Percentiles rank a stretch among this genome's conserved stretches.
Evolutionary conservation across 2,797 vertebrate species (phyloP).

Genomic region (Sciaenops ocellatus): DNA sequence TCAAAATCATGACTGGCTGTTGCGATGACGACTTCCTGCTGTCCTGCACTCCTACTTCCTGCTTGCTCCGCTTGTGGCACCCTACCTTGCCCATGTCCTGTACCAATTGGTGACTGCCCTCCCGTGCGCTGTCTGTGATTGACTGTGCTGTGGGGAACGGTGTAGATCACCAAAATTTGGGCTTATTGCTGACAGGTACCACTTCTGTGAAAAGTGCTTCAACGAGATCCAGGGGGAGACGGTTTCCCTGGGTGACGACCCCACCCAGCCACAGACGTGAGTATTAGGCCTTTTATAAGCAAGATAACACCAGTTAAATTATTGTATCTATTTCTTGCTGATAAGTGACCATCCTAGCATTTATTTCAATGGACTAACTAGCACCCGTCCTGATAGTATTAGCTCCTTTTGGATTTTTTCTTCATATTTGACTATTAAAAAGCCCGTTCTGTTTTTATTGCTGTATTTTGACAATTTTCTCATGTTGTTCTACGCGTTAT

Average conservation of each 20-base stretch:
- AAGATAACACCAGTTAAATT: background rate
- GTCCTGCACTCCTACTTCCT: conserved; percentile 84
- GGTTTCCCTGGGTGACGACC: conserved; percentile 98
- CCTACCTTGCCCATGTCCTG: conserved; percentile 88
- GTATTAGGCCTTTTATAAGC: conserved; percentile 66
- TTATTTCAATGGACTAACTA: background rate
- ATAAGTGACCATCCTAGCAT: background rate
- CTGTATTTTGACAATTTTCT: background rate
- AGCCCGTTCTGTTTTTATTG: background rate
- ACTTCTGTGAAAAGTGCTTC: conserved; percentile 99
- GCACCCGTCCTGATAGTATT: background rate
- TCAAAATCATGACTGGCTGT: conserved; percentile 85
- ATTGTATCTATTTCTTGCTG: background rate
- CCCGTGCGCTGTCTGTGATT: conserved; percentile 91
- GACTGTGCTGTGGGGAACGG: conserved; percentile 93
- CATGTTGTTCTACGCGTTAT: background rate
- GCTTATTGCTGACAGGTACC: conserved; percentile 99
- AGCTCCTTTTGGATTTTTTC: too few relatives aligned
- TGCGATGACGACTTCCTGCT: conserved; percentile 83
- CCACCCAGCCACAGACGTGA: conserved; percentile 99
- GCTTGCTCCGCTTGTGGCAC: conserved; percentile 88
- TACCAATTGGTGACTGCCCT: conserved; percentile 93
- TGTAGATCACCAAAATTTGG: conserved; percentile 99
- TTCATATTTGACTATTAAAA: background rate
- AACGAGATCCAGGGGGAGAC: conserved; percentile 99